These are phyloP conservation scores for Limnodromus scolopaceus DNA, from an alignment of 2,797 vertebrate species.

Conservation along the genomic window DNA sequence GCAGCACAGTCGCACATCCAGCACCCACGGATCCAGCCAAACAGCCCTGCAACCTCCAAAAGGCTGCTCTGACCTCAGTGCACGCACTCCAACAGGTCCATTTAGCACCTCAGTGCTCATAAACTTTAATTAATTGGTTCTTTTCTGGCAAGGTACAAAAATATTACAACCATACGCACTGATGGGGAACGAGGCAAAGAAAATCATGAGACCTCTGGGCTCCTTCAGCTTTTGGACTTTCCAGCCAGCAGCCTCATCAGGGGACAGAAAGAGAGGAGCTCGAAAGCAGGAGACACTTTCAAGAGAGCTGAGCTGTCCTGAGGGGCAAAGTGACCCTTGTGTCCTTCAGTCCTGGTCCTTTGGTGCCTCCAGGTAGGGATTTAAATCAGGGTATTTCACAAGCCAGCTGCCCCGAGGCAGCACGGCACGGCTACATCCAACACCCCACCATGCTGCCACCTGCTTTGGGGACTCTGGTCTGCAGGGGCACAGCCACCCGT, in stretches of 20 bases:
- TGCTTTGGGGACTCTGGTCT: not conserved
- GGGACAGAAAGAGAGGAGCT: not conserved
- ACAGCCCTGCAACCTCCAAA: not conserved
- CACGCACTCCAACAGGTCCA: not conserved
- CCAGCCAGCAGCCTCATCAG: not conserved
- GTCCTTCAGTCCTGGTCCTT: not conserved
- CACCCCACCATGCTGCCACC: not conserved
- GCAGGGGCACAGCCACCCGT: not conserved
- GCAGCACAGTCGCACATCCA: accelerated
- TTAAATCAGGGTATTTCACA: not conserved
- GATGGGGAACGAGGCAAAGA: not conserved
- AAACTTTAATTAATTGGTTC: not conserved
- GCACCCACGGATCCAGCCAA: accelerated
- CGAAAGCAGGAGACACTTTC: not conserved
- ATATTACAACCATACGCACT: not conserved
- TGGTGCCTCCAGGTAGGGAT: not conserved
- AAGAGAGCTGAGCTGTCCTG: not conserved
- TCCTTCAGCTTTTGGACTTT: not conserved
- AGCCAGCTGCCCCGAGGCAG: not conserved
- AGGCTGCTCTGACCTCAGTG: not conserved
- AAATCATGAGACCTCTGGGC: not conserved
- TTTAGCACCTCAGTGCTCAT: not conserved
- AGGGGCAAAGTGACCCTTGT: not conserved
- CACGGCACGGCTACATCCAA: not conserved
- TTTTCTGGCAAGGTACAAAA: not conserved